Evolutionary conservation across 2,888 invertebrate genomes (phyloP).

Genomic region (Agelastica alni): DNA sequence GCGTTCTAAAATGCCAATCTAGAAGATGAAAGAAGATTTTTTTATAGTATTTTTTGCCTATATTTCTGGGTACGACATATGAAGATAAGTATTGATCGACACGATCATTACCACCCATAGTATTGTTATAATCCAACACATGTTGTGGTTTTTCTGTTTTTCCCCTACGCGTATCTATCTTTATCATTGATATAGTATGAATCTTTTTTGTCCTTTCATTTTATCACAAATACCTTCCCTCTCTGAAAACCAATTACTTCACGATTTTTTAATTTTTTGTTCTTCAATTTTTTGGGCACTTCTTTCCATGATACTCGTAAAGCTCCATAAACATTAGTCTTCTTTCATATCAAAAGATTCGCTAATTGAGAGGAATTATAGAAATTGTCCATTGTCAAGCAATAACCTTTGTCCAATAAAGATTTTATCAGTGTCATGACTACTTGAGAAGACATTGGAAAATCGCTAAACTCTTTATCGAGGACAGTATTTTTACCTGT

Average conservation of each 20-base stretch:
- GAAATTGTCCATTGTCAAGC: constrained; percentile 17
- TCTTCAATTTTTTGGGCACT: constrained; percentile 1
- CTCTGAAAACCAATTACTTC: neutral
- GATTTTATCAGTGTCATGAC: neutral
- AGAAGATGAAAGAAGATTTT: neutral
- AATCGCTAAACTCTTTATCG: neutral
- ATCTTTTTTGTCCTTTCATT: constrained; percentile 6
- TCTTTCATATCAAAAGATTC: constrained; percentile 7
- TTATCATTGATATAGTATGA: neutral
- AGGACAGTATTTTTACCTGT: neutral
- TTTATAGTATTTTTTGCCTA: neutral
- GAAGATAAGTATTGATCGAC: neutral
- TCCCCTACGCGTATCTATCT: neutral
- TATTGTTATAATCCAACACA: neutral
- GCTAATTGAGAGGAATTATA: constrained; percentile 12
- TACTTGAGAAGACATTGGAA: constrained; percentile 2
- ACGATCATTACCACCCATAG: neutral
- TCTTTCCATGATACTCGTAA: constrained; percentile 4
- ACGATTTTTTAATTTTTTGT: neutral
- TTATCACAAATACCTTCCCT: neutral
- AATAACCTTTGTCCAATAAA: neutral
- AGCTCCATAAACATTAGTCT: constrained; percentile 14
- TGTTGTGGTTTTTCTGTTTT: neutral
- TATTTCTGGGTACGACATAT: neutral
- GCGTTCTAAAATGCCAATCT: neutral